These are phyloP conservation scores for Macaria notata DNA, from an alignment of 2,888 invertebrate genomes.

Conservation along the genomic window DNA sequence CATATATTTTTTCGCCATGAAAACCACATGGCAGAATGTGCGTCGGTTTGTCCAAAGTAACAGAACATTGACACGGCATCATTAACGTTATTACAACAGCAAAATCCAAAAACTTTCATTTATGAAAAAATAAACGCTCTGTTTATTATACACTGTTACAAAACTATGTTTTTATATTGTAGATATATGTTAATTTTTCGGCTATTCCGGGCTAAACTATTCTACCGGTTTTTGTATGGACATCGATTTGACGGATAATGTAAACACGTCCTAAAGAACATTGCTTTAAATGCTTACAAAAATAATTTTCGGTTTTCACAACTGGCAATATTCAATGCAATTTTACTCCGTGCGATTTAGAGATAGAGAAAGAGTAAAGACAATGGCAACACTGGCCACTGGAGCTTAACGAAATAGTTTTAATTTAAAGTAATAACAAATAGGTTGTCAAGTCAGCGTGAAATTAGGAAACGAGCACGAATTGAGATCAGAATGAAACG, in stretches of 20 bases:
- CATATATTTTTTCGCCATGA: no score
- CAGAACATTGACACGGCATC: constrained; percentile 9
- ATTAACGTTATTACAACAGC: constrained; percentile 32
- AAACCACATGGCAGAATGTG: no score
- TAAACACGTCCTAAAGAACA: constrained; percentile 15
- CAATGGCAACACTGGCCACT: constrained; percentile 23
- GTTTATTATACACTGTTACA: constrained; percentile 57
- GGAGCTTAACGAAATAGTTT: constrained; percentile 41
- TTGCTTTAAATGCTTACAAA: constrained; percentile 14
- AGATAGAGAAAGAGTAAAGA: constrained; percentile 3
- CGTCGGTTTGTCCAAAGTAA: background rate
- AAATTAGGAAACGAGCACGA: constrained; percentile 48
- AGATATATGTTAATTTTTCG: constrained; percentile 19
- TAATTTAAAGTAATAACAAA: constrained; percentile 52
- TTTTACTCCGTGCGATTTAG: background rate
- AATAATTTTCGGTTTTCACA: constrained; percentile 18
- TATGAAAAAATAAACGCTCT: constrained; percentile 74
- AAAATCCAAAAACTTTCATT: constrained; percentile 51
- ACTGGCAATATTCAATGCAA: constrained; percentile 18
- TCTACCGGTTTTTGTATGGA: constrained; percentile 67
- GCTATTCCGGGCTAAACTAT: constrained; percentile 37
- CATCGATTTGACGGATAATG: constrained; percentile 40
- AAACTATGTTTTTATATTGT: constrained; percentile 53
- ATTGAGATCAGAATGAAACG: constrained; percentile 68
- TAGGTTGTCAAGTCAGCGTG: constrained; percentile 46